Evolutionary conservation across 2,113 vertebrate species (phyloP), one percentile per base, ranked within the genome.

Genomic region (Sialia sialis): DNA sequence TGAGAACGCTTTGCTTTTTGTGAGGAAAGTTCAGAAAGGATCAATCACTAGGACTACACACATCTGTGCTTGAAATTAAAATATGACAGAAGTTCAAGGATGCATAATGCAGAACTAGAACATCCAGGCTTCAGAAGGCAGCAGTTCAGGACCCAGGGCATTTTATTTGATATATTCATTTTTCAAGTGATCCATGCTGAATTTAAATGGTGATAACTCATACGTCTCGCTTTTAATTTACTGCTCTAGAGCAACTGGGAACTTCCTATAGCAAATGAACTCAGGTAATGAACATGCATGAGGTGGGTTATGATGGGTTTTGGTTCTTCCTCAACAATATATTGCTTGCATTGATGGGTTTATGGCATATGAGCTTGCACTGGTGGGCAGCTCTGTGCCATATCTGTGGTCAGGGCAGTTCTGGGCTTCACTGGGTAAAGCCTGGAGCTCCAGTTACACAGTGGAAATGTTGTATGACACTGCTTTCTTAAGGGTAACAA

Each of bases 81-180:
- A 89, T 73, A 62, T 3, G 19, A 69, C 19, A 4, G 46, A 91
- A 87, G 34, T 93, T 84, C 66, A 89, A 91, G 89, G 58, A 48
- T 9, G 0, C 56, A 73, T 86, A 94, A 82, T 36, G 52, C 56
- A 52, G 44, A 87, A 48, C 56, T 82, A 43, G 2, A 94, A 85
- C 51, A 90, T 54, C 34, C 55, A 88, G 63, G 72, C 63, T 94
- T 92, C 87, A 85, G 58, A 87, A 91, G 38, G 58, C 81, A 94
- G 70, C 10, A 4, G 74, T 79, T 94, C 84, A 87, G 63, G 74
- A 84, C 62, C 27, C 34, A 87, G 68, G 83, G 64, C 55, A 78
- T 90, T 95, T 96, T 93, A 82, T 91, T 95, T 89, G 62, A 49
- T 95, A 46, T 85, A 63, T 87, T 87, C 22, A 91, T 84, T 89